Percentiles rank a stretch among this genome's conserved stretches.
These are phyloP conservation scores for Sycobia sp. DNA, from an alignment of 1,140 invertebrate species.

Conservation along the genomic window DNA sequence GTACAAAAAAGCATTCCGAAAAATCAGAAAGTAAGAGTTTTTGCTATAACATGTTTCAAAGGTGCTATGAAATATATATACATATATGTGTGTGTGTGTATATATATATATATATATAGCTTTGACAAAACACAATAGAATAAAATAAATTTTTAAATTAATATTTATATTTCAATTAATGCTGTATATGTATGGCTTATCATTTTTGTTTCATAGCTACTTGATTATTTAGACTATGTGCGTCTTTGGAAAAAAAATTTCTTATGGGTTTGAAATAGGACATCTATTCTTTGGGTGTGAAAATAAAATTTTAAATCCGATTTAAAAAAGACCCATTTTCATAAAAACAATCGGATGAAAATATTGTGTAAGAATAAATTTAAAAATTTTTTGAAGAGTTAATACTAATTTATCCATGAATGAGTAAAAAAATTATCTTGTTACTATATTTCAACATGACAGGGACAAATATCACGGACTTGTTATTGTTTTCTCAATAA, in stretches of 20 bases:
- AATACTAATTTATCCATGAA: conserved; percentile 1
- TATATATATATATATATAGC: too few species aligned
- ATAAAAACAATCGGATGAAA: conserved; percentile 8
- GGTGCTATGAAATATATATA: conserved; percentile 51
- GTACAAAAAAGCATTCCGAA: conserved; percentile 41
- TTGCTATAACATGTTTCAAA: conserved; percentile 37
- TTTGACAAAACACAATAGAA: conserved; percentile 48
- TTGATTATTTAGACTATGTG: conserved; percentile 14
- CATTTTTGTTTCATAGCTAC: conserved; percentile 22
- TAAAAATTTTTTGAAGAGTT: neutral
- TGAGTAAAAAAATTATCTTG: neutral
- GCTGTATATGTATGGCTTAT: conserved; percentile 43
- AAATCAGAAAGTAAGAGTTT: conserved; percentile 33
- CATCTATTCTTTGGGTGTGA: neutral
- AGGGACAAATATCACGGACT: conserved; percentile 10
- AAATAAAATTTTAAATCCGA: conserved; percentile 9
- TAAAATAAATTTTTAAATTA: conserved; percentile 42
- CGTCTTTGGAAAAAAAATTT: conserved; percentile 31
- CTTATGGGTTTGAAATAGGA: conserved; percentile 23
- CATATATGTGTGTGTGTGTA: too few species aligned
- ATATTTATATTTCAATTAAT: conserved; percentile 49
- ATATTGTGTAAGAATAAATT: neutral
- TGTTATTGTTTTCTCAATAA: neutral
- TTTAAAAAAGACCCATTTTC: conserved; percentile 8
- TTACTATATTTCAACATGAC: conserved; percentile 5